These are phyloP conservation scores for Columba livia DNA, from an alignment of 2,113 vertebrate species.

Conservation along the genomic window DNA sequence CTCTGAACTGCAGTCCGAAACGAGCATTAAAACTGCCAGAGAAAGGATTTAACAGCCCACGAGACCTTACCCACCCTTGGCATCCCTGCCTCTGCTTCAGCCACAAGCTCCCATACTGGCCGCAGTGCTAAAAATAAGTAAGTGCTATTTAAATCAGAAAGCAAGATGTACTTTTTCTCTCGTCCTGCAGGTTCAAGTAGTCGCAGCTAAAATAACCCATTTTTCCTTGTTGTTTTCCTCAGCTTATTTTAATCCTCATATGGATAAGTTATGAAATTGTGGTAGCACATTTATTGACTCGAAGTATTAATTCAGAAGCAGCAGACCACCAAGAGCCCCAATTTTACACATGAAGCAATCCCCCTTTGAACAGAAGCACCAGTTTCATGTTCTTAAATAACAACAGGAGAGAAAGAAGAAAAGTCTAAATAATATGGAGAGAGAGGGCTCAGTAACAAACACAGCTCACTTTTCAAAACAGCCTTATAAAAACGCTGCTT, in stretches of 20 bases:
- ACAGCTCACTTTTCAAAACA: neutral
- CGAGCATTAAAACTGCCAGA: neutral
- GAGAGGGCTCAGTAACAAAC: neutral
- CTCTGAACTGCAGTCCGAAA: neutral
- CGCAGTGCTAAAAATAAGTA: neutral
- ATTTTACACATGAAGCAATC: conserved; percentile 6
- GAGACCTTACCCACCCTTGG: neutral
- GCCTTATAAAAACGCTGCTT: conserved; percentile 23
- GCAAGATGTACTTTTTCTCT: neutral
- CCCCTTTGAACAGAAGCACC: neutral
- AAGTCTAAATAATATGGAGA: neutral
- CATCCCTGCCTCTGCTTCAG: neutral
- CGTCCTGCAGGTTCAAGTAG: neutral
- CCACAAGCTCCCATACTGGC: neutral
- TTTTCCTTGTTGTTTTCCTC: conserved; percentile 36
- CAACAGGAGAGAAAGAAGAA: neutral
- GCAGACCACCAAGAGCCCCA: neutral
- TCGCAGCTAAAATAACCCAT: neutral
- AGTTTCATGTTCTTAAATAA: conserved; percentile 7
- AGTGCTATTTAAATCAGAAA: neutral
- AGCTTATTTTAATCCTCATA: conserved; percentile 28
- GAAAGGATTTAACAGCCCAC: neutral
- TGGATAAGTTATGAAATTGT: conserved; percentile 35
- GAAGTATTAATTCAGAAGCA: neutral
- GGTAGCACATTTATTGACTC: conserved; percentile 25